These are phyloP conservation scores for Lepidothrix coronata DNA, from an alignment of 2,113 vertebrate species.

Conservation along the genomic window DNA sequence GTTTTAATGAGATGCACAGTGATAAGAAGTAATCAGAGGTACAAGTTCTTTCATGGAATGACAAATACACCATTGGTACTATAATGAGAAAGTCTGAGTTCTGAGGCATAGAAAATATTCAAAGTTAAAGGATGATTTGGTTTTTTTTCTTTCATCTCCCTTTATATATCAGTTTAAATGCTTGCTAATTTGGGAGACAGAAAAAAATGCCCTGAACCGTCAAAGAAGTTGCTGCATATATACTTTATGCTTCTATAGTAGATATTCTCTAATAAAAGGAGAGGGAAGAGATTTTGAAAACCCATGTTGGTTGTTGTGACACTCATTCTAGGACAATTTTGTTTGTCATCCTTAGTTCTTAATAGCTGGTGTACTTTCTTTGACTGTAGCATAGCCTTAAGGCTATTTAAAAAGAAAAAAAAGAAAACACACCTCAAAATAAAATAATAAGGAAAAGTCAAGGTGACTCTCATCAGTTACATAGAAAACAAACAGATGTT, in stretches of 20 bases:
- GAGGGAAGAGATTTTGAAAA: background rate
- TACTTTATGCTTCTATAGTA: background rate
- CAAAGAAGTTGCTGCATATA: background rate
- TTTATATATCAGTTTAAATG: background rate
- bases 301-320: background rate
- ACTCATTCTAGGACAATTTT: background rate
- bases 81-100: background rate
- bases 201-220: background rate
- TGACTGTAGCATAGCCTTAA: background rate
- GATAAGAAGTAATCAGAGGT: background rate
- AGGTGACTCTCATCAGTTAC: background rate
- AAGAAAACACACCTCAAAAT: background rate
- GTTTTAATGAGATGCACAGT: background rate
- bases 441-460: background rate
- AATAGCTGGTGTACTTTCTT: background rate
- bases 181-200: background rate
- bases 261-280: background rate
- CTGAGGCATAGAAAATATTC: background rate
- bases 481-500: background rate
- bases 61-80: background rate
- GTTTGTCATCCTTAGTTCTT: background rate
- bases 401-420: background rate
- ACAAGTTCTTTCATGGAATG: background rate
- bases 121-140: background rate
- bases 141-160: background rate